phyloP scores from a whole-genome alignment of 2,113 vertebrate species.

The Aspiorhynchus laticeps region DNA sequence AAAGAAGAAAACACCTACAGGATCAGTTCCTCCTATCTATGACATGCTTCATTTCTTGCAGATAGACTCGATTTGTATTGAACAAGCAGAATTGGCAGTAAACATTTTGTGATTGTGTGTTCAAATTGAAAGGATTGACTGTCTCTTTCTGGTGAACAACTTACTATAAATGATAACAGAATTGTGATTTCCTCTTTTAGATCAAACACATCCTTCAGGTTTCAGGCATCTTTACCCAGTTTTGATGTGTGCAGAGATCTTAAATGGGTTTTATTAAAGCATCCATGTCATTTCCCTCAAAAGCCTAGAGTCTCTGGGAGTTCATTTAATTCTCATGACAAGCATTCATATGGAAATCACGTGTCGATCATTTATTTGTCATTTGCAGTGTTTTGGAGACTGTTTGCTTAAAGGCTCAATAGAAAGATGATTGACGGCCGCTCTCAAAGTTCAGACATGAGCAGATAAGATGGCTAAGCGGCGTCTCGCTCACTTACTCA shows the following conservation, averaged over 20 bases:
- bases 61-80: not conserved
- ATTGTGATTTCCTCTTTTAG: not conserved
- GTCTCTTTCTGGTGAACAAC: not conserved
- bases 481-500: not conserved
- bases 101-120: not conserved
- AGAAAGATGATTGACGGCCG: slow-evolving; percentile 32
- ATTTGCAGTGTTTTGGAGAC: not conserved
- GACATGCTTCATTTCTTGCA: slow-evolving; percentile 4
- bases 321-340: not conserved
- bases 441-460: slow-evolving; percentile 22
- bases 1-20: slow-evolving; percentile 22
- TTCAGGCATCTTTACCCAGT: not conserved
- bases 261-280: not conserved
- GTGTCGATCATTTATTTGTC: slow-evolving; percentile 23
- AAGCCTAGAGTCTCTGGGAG: not conserved
- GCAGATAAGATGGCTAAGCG: slow-evolving; percentile 4
- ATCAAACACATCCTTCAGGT: not conserved
- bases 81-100: not conserved
- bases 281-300: not conserved
- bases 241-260: not conserved
- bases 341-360: slow-evolving; percentile 15
- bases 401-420: slow-evolving; percentile 16
- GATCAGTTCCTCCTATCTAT: not conserved
- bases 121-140: not conserved
- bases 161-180: not conserved